Base-by-base conservation (phyloP, 2,113 vertebrate genomes). In the Collichthys lucidus region DNA sequence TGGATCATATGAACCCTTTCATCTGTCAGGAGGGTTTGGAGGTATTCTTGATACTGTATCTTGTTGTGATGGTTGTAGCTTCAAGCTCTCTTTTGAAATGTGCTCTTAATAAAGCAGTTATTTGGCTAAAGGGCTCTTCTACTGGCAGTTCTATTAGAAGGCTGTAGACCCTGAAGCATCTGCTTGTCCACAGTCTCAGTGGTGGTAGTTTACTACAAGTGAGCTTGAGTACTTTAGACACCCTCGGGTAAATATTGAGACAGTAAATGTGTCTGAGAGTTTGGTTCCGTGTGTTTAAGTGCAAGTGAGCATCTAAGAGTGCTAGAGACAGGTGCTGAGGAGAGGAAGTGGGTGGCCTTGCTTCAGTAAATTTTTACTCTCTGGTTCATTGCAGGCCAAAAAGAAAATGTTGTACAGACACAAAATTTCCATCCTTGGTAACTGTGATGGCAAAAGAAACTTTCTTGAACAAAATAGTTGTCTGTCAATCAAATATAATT, bases 51-150 rank as follows among this genome's bases (percentile, higher is more conserved):
- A 81, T 66, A 19, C 29, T 77, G 17, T 47, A 22, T 35, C 52
- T 73, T 75, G 40, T 77, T 82, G 44, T 61, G 49, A 6, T 42
- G 52, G 19, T 64, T 59, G 29, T 53, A 66, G 74, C 79, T 88
- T 70, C 46, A 31, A 78, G 79, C 69, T 42, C 29, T 67, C 65
- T 65, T 61, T 76, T 80, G 89, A 66, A 72, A 67, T 90, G 50
- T 86, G 72, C 72, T 74, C 75, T 86, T 88, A 82, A 92, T 86
- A 84, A 90, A 89, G 73, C 66, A 78, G 29, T 72, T 65, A 79
- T 88, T 89, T 83, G 47, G 60, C 73, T 88, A 17, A 64, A 84
- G 80, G 84, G 52, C 22, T 5, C 57, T 64, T 86, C 52, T 16
- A 29, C 69, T 76, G 77, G 65, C 67, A 70, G 77, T 56, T 87